Evolutionary conservation across 1,140 invertebrate genomes (phyloP), one percentile per base, ranked within the genome.

Genomic region (Diorhabda elongata): DNA sequence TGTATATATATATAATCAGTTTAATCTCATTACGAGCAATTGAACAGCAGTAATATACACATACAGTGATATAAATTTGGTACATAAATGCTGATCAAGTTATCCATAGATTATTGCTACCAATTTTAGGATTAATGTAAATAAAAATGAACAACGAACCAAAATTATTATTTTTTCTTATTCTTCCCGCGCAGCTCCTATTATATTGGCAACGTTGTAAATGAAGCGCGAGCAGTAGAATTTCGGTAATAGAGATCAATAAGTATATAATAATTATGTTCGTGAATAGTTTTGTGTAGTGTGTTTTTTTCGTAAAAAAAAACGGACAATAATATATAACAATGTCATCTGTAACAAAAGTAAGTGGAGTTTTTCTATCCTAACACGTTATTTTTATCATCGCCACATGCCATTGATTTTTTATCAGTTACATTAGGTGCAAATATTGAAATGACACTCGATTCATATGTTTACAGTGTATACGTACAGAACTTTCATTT

Each of bases 191-290:
- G 58, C 58, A 60, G 42, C 42, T 11, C 42, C 7, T 3, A 2
- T 42, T 3, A 3, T 4, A 41, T 56, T 26, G 63, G 63, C 63
- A 64, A 64, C 63, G 56, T 26, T 42, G 63, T 11, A 5, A 7
- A 8, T 42, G 2, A 8, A 57, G 63, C 63, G 63, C 63, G 63
- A 64, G 63, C 63, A 56, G 11, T 44, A 56, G 11, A 64, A 62
- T 64, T 64, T 64, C 47, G 63, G 44, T 42, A 52, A 64, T 52
- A 64, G 56, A n/a, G 63, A 64, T 64, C 63, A 64, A 64, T 64
- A 64, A 64, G n/a, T 42, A 62, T 44, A n/a, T 62, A 62, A 44
- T n/a, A 62, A 43, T 42, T 6, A 62, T 44, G 61, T 62, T 11
- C 11, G 44, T 62, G 44, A 44, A 44, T 6, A 52, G 43, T 44